Base-by-base conservation (phyloP, 2,888 invertebrate species). In the Amblyteles armatorius region DNA sequence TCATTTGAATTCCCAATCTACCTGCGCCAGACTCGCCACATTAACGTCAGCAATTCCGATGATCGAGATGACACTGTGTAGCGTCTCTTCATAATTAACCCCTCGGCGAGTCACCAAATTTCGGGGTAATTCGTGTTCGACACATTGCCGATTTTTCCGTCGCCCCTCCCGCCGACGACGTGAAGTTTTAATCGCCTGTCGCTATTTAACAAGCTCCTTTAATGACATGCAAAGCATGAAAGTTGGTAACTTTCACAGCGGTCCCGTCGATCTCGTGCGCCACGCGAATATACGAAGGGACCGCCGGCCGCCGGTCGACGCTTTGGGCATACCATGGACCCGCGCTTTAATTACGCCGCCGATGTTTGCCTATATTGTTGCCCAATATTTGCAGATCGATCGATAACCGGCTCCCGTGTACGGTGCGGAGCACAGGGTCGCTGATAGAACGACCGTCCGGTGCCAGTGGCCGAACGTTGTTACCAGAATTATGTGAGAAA, bases 331-430 rank as follows among this genome's bases (percentile, higher is more conserved):
- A 50, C 60, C 60, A 63, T 82, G 78, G 84, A 44, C 69, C 68
- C 68, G 79, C 87, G 88, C 88, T 88, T 90, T 90, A 90, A 90
- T 90, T 90, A 90, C 88, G 80, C 78, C 78, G 84, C 83, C 84
- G 82, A 81, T 89, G 88, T 90, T 90, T 88, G 89, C 83, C 88
- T 85, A 89, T 87, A 87, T 87, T 87, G 87, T 90, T 89, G 85
- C 86, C 87, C 86, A 90, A 89, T 90, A 88, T 89, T 88, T 89
- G 87, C 87, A 83, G 88, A 89, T 87, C 89, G 89, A 90, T 92
- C 90, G 87, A 90, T 90, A 89, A 86, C 84, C 81, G 52, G 76
- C 63, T 72, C 22, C 16, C 71, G 60, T 74, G 73, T 83, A 63
- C 79, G 55, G 50, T 55, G 50, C 67, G 48, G 16, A 71, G 72